These are phyloP conservation scores for Chymomyza caudatula DNA, from an alignment of 2,888 invertebrate species.

Conservation along the genomic window DNA sequence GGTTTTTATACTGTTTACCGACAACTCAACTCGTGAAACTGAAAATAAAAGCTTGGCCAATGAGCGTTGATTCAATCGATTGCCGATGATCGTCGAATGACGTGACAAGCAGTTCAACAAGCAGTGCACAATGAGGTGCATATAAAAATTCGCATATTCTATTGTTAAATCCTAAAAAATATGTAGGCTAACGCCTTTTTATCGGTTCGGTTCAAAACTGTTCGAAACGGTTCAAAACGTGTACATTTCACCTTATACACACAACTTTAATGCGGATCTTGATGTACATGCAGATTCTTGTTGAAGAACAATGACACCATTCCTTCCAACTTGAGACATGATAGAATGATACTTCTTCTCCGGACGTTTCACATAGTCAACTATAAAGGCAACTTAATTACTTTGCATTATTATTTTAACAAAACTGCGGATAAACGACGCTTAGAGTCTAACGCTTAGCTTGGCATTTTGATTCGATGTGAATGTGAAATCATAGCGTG, in stretches of 20 bases:
- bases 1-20: no score
- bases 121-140: no score
- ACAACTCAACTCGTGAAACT: no score
- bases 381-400: slow-evolving; percentile 62
- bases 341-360: slow-evolving; percentile 36
- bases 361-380: slow-evolving; percentile 20
- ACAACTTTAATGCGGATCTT: slow-evolving; percentile 5
- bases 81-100: no score
- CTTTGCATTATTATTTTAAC: slow-evolving; percentile 70
- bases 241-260: not conserved
- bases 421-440: slow-evolving; percentile 50
- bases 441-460: slow-evolving; percentile 34
- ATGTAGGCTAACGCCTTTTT: no score
- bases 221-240: no score
- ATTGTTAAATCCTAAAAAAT: no score
- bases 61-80: no score
- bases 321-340: slow-evolving; percentile 42
- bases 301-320: slow-evolving; percentile 6
- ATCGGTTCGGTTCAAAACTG: no score
- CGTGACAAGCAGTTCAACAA: no score
- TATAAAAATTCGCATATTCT: no score
- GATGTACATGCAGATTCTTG: not conserved
- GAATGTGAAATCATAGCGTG: slow-evolving; percentile 43
- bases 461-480: slow-evolving; percentile 37
- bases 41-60: no score